Percentiles rank a stretch among this genome's conserved stretches.
These are phyloP conservation scores for Xerus rutilus DNA, from an alignment of 2,797 vertebrate species.

Conservation along the genomic window DNA sequence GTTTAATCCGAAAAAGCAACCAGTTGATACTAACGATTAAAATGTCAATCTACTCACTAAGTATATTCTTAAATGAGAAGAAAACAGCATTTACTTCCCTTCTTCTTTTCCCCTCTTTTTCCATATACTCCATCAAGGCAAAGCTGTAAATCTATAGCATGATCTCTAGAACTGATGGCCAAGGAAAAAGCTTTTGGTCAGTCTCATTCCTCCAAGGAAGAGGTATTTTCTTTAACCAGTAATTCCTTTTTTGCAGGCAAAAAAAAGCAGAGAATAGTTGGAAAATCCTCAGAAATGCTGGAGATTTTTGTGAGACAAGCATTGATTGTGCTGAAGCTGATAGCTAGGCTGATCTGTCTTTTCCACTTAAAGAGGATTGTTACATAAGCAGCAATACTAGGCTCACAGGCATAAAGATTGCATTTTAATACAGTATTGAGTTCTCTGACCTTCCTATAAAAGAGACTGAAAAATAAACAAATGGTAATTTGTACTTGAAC, in stretches of 20 bases:
- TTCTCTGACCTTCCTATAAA: conserved; percentile 82
- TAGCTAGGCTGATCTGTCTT: conserved; percentile 85
- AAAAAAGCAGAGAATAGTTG: conserved; percentile 82
- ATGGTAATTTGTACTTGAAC: conserved; percentile 72
- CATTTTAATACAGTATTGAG: conserved; percentile 85
- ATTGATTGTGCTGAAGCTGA: conserved; percentile 80
- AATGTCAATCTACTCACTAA: conserved; percentile 68
- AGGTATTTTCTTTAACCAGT: conserved; percentile 68
- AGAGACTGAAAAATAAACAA: conserved; percentile 80
- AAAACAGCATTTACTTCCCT: conserved; percentile 42
- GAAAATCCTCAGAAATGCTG: conserved; percentile 84
- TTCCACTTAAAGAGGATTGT: conserved; percentile 85
- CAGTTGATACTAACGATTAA: conserved; percentile 66
- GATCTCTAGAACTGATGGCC: conserved; percentile 44
- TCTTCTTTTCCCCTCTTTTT: background rate
- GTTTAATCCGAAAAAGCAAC: conserved; percentile 61
- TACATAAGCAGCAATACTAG: conserved; percentile 83
- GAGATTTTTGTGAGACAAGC: conserved; percentile 83
- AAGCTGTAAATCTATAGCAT: conserved; percentile 68
- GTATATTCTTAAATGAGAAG: conserved; percentile 71
- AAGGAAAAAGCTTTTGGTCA: conserved; percentile 79
- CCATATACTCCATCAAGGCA: conserved; percentile 23
- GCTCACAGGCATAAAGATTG: conserved; percentile 80
- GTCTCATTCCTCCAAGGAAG: conserved; percentile 67
- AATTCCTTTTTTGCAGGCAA: conserved; percentile 66